These are phyloP conservation scores for Sinodicranocentrus sp. DNA, from an alignment of 2,888 invertebrate species.

Conservation along the genomic window DNA sequence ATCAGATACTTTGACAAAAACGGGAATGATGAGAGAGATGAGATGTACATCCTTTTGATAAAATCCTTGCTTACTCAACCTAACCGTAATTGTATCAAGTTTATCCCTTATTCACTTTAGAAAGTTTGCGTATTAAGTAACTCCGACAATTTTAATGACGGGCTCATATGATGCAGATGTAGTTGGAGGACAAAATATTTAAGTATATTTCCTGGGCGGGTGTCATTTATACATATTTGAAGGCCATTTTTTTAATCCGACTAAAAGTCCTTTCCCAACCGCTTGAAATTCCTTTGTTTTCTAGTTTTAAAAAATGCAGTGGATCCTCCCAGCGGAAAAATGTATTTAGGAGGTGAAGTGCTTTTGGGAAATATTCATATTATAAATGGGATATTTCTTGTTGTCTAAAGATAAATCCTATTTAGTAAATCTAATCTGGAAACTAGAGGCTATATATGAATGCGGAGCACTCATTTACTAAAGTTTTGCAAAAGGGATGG, in stretches of 20 bases:
- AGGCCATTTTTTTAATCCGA: constrained; percentile 38
- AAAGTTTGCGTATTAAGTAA: too few relatives aligned
- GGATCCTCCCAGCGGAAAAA: not conserved
- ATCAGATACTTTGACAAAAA: constrained; percentile 29
- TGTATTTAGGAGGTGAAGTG: too few relatives aligned
- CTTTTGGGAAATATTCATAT: not conserved
- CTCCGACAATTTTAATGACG: not conserved
- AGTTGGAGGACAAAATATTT: too few relatives aligned
- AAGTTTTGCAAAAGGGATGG: too few relatives aligned
- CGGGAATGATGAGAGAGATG: constrained; percentile 25
- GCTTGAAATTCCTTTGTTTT: constrained; percentile 51
- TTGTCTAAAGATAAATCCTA: constrained; percentile 22
- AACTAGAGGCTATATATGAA: too few relatives aligned
- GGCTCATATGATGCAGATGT: not conserved
- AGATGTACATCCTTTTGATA: constrained; percentile 50
- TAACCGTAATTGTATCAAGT: constrained; percentile 66
- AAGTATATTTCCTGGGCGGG: constrained; percentile 32
- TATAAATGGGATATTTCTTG: not conserved
- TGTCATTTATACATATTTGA: too few relatives aligned
- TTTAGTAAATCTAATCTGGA: constrained; percentile 2
- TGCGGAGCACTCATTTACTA: too few relatives aligned
- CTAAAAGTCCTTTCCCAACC: constrained; percentile 23
- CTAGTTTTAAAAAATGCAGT: not conserved
- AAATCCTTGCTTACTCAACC: constrained; percentile 56
- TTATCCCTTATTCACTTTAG: constrained; percentile 40